Conservation (phyloP, 2,113 vertebrate genomes). For the Oreochromis tanganicae region DNA sequence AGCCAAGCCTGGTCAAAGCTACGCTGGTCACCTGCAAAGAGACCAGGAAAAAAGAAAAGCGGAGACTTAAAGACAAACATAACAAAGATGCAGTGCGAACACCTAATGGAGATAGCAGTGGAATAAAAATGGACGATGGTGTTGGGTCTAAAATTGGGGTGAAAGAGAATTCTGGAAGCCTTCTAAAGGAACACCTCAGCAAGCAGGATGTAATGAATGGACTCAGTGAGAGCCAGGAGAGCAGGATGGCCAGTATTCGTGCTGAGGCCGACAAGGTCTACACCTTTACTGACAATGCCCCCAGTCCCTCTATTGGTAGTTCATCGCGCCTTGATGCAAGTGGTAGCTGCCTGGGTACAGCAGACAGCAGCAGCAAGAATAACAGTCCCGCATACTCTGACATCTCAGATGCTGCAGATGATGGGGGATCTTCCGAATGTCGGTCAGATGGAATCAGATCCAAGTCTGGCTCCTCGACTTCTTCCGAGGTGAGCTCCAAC, state of each 20-base stretch:
- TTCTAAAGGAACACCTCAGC: slow-evolving; percentile 93
- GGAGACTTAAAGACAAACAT: slow-evolving; percentile 91
- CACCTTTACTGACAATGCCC: slow-evolving; percentile 97
- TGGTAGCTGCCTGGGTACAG: slow-evolving; percentile 75
- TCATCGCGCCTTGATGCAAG: slow-evolving; percentile 83
- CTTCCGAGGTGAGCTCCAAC: slow-evolving; percentile 79
- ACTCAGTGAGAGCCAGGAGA: slow-evolving; percentile 87
- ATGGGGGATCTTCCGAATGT: slow-evolving; percentile 87
- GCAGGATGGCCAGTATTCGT: slow-evolving; percentile 96
- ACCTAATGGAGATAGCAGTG: slow-evolving; percentile 80
- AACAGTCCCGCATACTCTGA: slow-evolving; percentile 97
- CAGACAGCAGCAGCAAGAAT: slow-evolving; percentile 84
- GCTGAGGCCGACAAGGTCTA: slow-evolving; percentile 98
- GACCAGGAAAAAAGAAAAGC: slow-evolving; percentile 93
- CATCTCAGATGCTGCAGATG: slow-evolving; percentile 94
- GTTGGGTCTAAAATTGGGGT: slow-evolving; percentile 73
- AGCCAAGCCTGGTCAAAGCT: slow-evolving; percentile 86
- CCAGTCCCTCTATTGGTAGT: slow-evolving; percentile 95
- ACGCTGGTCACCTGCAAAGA: slow-evolving; percentile 87
- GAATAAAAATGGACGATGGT: slow-evolving; percentile 82
- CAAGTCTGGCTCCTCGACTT: slow-evolving; percentile 81
- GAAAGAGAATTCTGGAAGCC: slow-evolving; percentile 88
- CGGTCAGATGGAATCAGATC: slow-evolving; percentile 83
- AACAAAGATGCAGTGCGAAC: slow-evolving; percentile 79
- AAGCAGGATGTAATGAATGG: slow-evolving; percentile 89